These are phyloP conservation scores for Chelon labrosus DNA, from an alignment of 2,797 vertebrate species.

Conservation along the genomic window DNA sequence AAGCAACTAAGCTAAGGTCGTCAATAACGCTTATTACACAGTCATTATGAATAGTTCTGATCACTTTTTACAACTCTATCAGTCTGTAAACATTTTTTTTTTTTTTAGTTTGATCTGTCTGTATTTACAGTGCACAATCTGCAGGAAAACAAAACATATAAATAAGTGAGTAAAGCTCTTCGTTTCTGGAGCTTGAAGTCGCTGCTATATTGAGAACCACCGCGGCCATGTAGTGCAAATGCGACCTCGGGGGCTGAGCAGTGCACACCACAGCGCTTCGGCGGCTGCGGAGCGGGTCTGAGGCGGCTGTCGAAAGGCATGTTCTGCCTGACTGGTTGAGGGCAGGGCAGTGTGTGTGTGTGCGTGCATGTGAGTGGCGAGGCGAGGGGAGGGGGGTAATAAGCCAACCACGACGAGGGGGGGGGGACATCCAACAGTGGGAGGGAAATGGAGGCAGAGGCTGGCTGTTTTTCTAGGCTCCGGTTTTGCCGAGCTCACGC, in stretches of 20 bases:
- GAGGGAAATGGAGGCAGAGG: constrained; percentile 33
- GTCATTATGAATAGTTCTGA: constrained; percentile 13
- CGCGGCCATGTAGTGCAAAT: constrained; percentile 64
- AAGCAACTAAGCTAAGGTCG: constrained; percentile 42
- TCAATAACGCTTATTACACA: constrained; percentile 38
- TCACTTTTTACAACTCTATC: constrained; percentile 26
- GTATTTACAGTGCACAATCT: constrained; percentile 30
- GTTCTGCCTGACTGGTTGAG: constrained; percentile 63
- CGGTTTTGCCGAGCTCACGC: constrained; percentile 1
- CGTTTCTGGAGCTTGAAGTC: constrained; percentile 33
- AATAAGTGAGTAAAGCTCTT: constrained; percentile 37
- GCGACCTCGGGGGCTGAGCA: constrained; percentile 39
- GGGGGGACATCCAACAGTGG: constrained; percentile 31
- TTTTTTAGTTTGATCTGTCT: constrained; percentile 3
- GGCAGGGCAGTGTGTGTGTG: neutral
- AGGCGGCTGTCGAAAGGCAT: constrained; percentile 52
- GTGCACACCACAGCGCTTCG: constrained; percentile 10
- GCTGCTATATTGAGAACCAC: constrained; percentile 33
- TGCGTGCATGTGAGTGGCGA: neutral
- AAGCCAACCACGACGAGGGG: constrained; percentile 12
- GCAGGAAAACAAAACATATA: constrained; percentile 39
- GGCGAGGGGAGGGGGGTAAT: neutral
- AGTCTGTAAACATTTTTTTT: constrained; percentile 68
- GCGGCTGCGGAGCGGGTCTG: constrained; percentile 23
- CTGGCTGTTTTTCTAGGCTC: neutral